A percentile compares a stretch with the other conserved stretches of the same genome.
phyloP scores from a whole-genome alignment of 2,113 vertebrate species.

The Balaeniceps rex region DNA sequence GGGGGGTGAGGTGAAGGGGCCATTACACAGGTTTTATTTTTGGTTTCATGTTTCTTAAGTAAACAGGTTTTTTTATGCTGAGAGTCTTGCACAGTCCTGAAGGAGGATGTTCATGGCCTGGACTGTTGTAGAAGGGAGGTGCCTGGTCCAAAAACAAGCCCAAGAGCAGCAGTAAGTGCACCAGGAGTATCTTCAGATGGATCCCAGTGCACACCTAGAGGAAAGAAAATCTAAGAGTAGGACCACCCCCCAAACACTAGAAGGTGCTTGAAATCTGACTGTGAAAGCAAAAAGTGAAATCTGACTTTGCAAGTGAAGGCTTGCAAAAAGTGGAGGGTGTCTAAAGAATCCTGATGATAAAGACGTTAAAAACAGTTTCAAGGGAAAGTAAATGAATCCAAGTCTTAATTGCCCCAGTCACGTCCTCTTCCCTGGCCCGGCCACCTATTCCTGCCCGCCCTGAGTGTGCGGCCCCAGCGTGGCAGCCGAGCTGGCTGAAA shows the following conservation, averaged over 20 bases:
- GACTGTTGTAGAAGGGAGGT: background rate
- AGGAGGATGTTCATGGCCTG: background rate
- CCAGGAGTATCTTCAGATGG: background rate
- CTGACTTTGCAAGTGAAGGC: background rate
- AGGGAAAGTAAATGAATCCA: background rate
- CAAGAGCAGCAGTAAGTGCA: background rate
- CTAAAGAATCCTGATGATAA: background rate
- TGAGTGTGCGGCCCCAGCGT: too few species aligned
- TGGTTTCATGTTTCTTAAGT: slow-evolving; percentile 4
- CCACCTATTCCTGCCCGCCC: background rate
- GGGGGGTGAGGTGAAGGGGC: background rate
- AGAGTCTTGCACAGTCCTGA: background rate
- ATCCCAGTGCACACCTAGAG: background rate
- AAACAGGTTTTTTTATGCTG: background rate
- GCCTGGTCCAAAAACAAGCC: background rate
- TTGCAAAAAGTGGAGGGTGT: background rate
- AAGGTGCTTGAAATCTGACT: background rate
- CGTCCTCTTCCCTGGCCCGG: too few species aligned
- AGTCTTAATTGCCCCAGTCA: accelerated
- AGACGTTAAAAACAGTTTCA: background rate
- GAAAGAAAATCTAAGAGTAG: background rate
- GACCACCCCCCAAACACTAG: background rate
- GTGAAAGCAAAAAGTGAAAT: background rate
- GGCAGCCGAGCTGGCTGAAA: background rate
- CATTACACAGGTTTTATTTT: slow-evolving; percentile 11